These are phyloP conservation scores for Listronotus oregonensis DNA, from an alignment of 1,140 invertebrate species.

Conservation along the genomic window DNA sequence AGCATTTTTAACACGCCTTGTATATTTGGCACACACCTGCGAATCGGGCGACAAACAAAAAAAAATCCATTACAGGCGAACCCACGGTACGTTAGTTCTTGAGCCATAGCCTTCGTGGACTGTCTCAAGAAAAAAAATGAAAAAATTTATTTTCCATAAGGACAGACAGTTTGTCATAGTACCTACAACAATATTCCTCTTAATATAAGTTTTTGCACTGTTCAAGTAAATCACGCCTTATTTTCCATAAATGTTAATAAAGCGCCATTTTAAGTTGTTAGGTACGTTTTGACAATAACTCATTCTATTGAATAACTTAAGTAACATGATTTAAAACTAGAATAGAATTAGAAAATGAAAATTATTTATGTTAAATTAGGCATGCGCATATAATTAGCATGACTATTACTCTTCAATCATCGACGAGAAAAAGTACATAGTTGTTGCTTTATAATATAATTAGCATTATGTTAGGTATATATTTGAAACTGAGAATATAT, in stretches of 20 bases:
- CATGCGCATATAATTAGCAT: slow-evolving; percentile 30
- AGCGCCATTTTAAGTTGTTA: slow-evolving; percentile 3
- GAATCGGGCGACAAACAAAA: too few species aligned
- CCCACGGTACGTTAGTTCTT: too few species aligned
- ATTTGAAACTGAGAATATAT: slow-evolving; percentile 1
- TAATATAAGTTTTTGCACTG: background rate
- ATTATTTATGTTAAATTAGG: slow-evolving; percentile 23
- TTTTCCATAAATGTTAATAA: slow-evolving; percentile 15
- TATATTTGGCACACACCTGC: too few species aligned
- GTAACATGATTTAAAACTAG: slow-evolving; percentile 22
- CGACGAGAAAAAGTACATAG: slow-evolving; percentile 7
- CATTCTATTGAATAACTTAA: background rate
- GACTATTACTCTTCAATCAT: slow-evolving; percentile 22
- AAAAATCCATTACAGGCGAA: too few species aligned
- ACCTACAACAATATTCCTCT: too few species aligned
- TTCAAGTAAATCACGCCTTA: slow-evolving; percentile 15
- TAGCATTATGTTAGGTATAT: slow-evolving; percentile 16
- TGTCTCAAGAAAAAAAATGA: too few species aligned
- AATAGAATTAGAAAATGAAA: slow-evolving; percentile 18
- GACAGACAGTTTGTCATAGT: too few species aligned
- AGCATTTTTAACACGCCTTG: too few species aligned
- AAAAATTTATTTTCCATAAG: too few species aligned
- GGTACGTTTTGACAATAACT: slow-evolving; percentile 12
- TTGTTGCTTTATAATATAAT: slow-evolving; percentile 21
- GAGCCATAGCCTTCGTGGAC: too few species aligned